A percentile compares a stretch with the other conserved stretches of the same genome.
Conservation (phyloP, 2,888 invertebrate species). For the Tyria jacobaeae region DNA sequence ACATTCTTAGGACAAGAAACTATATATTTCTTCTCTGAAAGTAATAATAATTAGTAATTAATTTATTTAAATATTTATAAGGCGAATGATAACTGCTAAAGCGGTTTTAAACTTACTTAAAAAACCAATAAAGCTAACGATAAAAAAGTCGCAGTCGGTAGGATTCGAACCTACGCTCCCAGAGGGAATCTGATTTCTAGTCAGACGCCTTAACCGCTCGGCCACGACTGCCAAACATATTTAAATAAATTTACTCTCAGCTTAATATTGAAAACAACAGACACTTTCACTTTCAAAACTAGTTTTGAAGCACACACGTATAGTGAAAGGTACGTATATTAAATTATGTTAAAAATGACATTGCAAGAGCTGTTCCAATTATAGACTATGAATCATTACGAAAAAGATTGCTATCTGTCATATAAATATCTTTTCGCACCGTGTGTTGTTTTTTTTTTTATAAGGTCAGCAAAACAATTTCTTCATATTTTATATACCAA, state of each 20-base stretch:
- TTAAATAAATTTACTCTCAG: not conserved
- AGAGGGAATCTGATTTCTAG: conserved; percentile 96
- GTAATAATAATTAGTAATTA: too few species aligned
- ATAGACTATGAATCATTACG: not conserved
- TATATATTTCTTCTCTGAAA: too few species aligned
- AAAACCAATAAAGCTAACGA: not conserved
- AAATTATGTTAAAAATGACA: not conserved
- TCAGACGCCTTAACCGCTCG: conserved; percentile 96
- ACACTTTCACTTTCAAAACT: conserved; percentile 21
- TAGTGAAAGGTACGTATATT: conserved; percentile 12
- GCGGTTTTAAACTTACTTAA: too few species aligned
- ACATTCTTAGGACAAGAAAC: too few species aligned
- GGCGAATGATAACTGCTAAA: too few species aligned
- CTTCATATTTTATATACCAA: too few species aligned
- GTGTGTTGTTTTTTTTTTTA: too few species aligned
- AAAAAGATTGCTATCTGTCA: too few species aligned
- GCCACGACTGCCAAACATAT: conserved; percentile 89
- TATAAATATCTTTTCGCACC: too few species aligned
- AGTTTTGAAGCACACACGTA: not conserved
- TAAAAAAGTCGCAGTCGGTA: conserved; percentile 89
- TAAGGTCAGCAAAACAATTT: too few species aligned
- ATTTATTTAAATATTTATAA: too few species aligned
- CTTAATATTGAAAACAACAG: not conserved
- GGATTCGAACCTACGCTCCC: conserved; percentile 96
- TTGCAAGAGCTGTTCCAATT: not conserved